Percentiles rank a stretch among this genome's conserved stretches.
Conservation (phyloP, 2,888 invertebrate species). For the Penaeus monodon region DNA sequence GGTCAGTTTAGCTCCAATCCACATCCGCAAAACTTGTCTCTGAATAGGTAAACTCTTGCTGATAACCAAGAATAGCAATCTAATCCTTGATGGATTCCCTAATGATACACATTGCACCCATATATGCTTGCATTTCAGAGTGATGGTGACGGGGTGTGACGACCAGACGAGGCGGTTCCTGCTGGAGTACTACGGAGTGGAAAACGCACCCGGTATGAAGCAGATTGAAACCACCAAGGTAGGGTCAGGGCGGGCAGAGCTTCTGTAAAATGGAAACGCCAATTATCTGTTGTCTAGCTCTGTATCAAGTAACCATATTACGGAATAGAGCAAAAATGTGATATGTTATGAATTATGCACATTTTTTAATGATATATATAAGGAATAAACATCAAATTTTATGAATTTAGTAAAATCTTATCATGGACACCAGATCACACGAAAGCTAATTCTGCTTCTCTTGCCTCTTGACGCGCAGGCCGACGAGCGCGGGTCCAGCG, state of each 20-base stretch:
- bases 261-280: neutral
- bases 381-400: too few relatives aligned
- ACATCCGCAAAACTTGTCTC: neutral
- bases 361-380: too few relatives aligned
- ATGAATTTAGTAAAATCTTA: too few relatives aligned
- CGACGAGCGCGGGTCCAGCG: constrained; percentile 48
- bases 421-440: too few relatives aligned
- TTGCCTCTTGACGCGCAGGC: constrained; percentile 6
- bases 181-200: constrained; percentile 39
- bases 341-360: too few relatives aligned
- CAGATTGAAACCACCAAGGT: constrained; percentile 43
- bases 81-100: too few relatives aligned
- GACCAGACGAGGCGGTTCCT: constrained; percentile 35
- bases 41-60: neutral
- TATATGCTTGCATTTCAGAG: constrained; percentile 6
- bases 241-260: neutral
- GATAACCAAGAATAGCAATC: neutral
- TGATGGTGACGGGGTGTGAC: constrained; percentile 53
- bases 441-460: too few relatives aligned
- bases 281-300: neutral
- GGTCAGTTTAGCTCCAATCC: constrained; percentile 15
- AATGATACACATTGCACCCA: too few relatives aligned
- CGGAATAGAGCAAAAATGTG: too few relatives aligned
- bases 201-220: constrained; percentile 42
- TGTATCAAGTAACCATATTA: too few relatives aligned